Evolutionary conservation across 2,888 invertebrate genomes (phyloP).

Genomic region (Eupithecia vulgata): DNA sequence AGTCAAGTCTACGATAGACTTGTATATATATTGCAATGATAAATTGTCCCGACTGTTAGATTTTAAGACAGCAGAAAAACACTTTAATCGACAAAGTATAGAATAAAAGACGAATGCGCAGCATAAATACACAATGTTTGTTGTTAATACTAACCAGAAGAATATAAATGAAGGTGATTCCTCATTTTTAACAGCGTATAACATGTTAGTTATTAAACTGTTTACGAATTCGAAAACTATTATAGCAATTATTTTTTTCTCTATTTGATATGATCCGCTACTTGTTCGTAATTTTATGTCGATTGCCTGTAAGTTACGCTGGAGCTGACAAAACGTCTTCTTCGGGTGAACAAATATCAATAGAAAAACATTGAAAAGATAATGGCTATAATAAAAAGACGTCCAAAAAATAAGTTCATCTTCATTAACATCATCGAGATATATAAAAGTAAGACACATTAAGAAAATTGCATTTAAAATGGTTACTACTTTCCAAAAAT

Average conservation of each 20-base stretch:
- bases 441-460: background rate
- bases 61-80: background rate
- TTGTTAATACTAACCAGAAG: background rate
- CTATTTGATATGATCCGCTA: background rate
- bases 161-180: background rate
- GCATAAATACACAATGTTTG: background rate
- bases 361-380: background rate
- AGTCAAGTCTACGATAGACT: background rate
- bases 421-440: background rate
- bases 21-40: background rate
- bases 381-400: background rate
- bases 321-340: conserved; percentile 11
- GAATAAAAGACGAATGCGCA: conserved; percentile 2
- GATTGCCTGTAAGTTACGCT: background rate
- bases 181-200: background rate
- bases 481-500: background rate
- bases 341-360: background rate
- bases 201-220: background rate
- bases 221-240: background rate
- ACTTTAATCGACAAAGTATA: background rate
- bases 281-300: background rate
- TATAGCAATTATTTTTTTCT: background rate
- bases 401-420: background rate
- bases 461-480: background rate
- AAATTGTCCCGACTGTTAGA: background rate